Percentiles rank a stretch among this genome's conserved stretches.
These are phyloP conservation scores for Anthonomus grandis DNA, from an alignment of 1,140 invertebrate genomes.

Conservation along the genomic window DNA sequence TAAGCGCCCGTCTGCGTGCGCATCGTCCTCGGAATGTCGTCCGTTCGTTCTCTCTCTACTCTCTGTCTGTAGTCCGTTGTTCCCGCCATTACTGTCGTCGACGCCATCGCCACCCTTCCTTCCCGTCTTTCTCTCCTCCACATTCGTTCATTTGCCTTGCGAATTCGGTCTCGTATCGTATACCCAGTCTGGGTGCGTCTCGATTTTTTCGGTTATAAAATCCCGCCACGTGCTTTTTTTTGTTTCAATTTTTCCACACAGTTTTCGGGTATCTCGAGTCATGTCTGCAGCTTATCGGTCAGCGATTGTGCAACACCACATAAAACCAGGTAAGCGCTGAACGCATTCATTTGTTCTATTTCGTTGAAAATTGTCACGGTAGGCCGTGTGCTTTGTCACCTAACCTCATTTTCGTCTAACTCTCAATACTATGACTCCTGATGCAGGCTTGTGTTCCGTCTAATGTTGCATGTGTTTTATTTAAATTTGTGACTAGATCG, in stretches of 20 bases:
- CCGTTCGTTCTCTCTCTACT: too few relatives aligned
- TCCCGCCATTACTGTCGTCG: too few relatives aligned
- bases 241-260: neutral
- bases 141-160: conserved; percentile 13
- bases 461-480: conserved; percentile 40
- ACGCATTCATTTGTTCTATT: neutral
- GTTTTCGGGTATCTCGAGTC: neutral
- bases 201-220: neutral
- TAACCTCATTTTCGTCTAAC: neutral
- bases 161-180: conserved; percentile 4
- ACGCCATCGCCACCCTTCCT: neutral
- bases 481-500: conserved; percentile 46
- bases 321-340: neutral
- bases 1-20: neutral
- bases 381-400: neutral
- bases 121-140: too few relatives aligned
- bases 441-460: conserved; percentile 46
- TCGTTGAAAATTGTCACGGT: neutral
- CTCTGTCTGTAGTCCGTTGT: neutral
- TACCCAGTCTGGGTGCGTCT: too few relatives aligned
- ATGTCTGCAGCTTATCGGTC: neutral
- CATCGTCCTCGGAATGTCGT: neutral
- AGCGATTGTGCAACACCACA: neutral
- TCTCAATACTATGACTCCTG: conserved; percentile 17
- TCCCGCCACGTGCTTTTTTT: conserved; percentile 1